These are phyloP conservation scores for Himalopsyche phryganea DNA, from an alignment of 1,140 invertebrate species.

Conservation along the genomic window DNA sequence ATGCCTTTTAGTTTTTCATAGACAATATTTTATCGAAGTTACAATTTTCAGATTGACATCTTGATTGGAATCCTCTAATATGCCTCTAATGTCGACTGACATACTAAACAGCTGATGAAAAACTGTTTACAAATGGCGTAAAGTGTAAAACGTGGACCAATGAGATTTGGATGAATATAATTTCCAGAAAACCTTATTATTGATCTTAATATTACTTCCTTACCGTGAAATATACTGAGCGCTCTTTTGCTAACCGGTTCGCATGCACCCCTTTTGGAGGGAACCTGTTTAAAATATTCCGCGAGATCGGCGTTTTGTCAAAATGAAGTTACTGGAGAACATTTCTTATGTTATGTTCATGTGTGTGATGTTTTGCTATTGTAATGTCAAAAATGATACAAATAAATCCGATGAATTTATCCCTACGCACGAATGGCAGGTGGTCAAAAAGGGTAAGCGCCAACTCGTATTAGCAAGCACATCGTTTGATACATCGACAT, in stretches of 20 bases:
- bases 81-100: neutral
- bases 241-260: too few relatives aligned
- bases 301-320: slow-evolving; percentile 1
- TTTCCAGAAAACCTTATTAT: neutral
- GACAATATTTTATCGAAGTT: too few relatives aligned
- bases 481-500: neutral
- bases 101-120: slow-evolving; percentile 19
- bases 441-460: slow-evolving; percentile 52
- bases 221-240: too few relatives aligned
- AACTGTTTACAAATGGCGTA: slow-evolving; percentile 28
- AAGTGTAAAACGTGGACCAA: slow-evolving; percentile 25
- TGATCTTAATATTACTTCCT: neutral
- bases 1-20: too few relatives aligned
- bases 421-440: slow-evolving; percentile 56
- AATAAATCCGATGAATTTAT: slow-evolving; percentile 41
- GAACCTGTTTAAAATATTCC: neutral
- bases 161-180: slow-evolving; percentile 4
- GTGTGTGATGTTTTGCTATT: slow-evolving; percentile 22
- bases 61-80: too few relatives aligned
- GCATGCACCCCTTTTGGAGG: slow-evolving; percentile 4
- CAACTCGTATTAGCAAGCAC: neutral
- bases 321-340: slow-evolving; percentile 17
- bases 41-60: too few relatives aligned
- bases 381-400: slow-evolving; percentile 15
- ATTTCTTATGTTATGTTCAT: slow-evolving; percentile 12